phyloP scores from a whole-genome alignment of 2,113 vertebrate species.

The Pachycephala philippinensis region DNA sequence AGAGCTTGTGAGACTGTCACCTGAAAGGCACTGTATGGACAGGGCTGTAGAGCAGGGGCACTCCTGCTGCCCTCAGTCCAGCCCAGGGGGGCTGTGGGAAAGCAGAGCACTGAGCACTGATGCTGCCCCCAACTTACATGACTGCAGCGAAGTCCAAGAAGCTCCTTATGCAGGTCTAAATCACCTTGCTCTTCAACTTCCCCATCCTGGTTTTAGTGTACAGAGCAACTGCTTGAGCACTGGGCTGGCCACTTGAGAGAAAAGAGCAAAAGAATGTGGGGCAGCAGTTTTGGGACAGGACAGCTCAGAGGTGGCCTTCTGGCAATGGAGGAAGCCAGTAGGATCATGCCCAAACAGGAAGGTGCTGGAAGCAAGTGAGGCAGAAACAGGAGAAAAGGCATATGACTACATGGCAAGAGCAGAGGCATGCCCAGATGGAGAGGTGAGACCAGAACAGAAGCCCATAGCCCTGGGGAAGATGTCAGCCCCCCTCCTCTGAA shows the following conservation, averaged over 20 bases:
- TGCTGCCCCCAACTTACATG: fast-evolving
- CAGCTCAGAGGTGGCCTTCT: not conserved
- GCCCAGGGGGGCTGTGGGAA: not conserved
- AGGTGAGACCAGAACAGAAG: not conserved
- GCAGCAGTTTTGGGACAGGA: not conserved
- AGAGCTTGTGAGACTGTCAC: fast-evolving
- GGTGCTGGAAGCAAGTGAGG: fast-evolving
- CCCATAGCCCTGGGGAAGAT: not conserved
- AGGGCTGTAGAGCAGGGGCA: not conserved
- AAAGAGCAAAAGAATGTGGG: not conserved
- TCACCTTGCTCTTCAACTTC: not conserved
- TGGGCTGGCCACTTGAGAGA: not conserved
- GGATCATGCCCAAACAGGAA: not conserved
- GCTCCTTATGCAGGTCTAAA: not conserved
- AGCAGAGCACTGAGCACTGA: not conserved
- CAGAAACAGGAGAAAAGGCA: not conserved
- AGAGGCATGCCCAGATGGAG: not conserved
- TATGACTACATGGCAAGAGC: fast-evolving
- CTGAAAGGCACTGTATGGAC: fast-evolving
- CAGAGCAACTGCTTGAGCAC: fast-evolving
- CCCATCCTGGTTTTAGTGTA: not conserved
- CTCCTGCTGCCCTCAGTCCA: not conserved
- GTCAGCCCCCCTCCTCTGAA: fast-evolving
- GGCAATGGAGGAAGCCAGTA: not conserved
- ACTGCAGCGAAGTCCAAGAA: not conserved